Evolutionary conservation across 2,113 vertebrate genomes (phyloP).

Genomic region (Chelonoidis abingdonii): DNA sequence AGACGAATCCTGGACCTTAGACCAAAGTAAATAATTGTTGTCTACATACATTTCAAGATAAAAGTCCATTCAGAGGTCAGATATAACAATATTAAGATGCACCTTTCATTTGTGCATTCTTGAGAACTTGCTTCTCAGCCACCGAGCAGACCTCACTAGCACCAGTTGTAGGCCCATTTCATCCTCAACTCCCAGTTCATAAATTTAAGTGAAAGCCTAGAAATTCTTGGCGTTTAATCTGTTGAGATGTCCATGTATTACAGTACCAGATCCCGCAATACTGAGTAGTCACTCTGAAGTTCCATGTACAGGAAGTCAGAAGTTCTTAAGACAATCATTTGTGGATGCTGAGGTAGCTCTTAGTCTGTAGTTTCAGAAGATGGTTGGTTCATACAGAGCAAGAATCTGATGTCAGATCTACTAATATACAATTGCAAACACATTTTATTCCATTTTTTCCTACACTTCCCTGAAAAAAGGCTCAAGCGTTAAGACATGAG

Average conservation of each 20-base stretch:
- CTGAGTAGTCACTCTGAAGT: background rate
- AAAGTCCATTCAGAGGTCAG: background rate
- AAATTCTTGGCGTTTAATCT: background rate
- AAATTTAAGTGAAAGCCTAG: background rate
- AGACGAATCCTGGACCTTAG: background rate
- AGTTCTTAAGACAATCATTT: background rate
- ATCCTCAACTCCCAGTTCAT: background rate
- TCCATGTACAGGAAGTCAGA: background rate
- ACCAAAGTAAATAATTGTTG: rapidly evolving
- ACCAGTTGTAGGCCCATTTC: background rate
- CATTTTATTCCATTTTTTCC: background rate
- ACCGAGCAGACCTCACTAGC: background rate
- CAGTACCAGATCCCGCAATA: background rate
- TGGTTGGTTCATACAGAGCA: background rate
- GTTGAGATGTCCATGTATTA: background rate
- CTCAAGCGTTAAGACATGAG: background rate
- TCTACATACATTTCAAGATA: background rate
- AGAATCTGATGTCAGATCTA: background rate
- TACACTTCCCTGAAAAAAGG: background rate
- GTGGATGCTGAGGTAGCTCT: background rate
- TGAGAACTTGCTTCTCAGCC: background rate
- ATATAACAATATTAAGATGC: background rate
- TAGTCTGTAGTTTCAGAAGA: rapidly evolving
- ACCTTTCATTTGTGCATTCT: background rate
- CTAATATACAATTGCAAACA: background rate